Base-by-base conservation (phyloP, 2,888 invertebrate genomes). In the Leistus spinibarbis region DNA sequence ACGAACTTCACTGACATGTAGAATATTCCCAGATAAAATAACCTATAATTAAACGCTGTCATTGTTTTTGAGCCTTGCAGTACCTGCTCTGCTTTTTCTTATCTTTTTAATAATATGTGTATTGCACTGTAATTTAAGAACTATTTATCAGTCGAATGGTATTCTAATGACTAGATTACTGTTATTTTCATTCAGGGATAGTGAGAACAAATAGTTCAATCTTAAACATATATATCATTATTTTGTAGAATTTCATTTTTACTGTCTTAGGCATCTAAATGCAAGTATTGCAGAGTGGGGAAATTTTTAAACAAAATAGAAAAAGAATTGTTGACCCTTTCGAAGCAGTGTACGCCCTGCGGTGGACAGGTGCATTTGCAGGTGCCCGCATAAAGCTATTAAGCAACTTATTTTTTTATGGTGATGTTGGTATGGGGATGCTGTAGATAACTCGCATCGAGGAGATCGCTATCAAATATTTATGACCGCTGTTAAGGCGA, bases 1-100 rank as follows among this genome's bases (percentile, higher is more conserved):
- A 57, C 72, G 64, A 65, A 72, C 72, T 57, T 57, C 57, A 54
- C 65, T 72, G 72, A 65, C 65, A 72, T 64, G 72, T 65, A 65
- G 56, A 72, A 20, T 60, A 60, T 22, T 1, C 22, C 10, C 10
- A 60, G 60, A 10, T 60, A 60, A 10, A 60, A 22, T 20, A 60
- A 60, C 60, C 7, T 60, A 60, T 60, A 60, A 60, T 60, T 60
- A 60, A 10, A 60, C 7, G 17, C 60, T 60, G 60, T 60, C 19
- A 60, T 60, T 60, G 60, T 60, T 60, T 60, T 22, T 60, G 19
- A 19, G 22, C 19, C 19, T 16, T 60, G 19, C n/a, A 19, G 19
- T 19, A 60, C 17, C 17, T 54, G 17, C 17, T 20, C 3, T 3
- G 60, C 16, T 19, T 20, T 10, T 19, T 60, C 60, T 60, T 60